Evolutionary conservation across 2,113 vertebrate species (phyloP), one percentile per base, ranked within the genome.

Genomic region (Myiozetetes cayanensis): DNA sequence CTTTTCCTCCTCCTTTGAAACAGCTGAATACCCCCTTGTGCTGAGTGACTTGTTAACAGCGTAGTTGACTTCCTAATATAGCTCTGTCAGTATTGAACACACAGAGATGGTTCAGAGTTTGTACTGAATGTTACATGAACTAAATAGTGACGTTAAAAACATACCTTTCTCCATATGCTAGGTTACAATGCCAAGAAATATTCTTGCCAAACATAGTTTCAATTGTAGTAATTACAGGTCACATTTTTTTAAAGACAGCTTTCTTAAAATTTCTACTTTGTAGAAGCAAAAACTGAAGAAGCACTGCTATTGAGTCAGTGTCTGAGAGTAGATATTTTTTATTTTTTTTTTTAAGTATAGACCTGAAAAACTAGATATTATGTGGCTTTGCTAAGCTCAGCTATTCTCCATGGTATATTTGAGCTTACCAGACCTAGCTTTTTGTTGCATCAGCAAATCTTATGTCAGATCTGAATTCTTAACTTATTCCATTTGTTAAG

Each of bases 251-350:
- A 46, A 95, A 79, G 68, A 78, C 18, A 79, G 35, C 46, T 91
- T 87, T 83, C 75, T 53, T 94, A 62, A 91, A 92, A 87, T 39
- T 91, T 91, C 21, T 85, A 63, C 87, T 93, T 72, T 89, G 46
- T 70, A 83, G 81, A 31, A 70, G 77, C 8, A 83, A 55, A 93
- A 87, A 71, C 58, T 89, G 1, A 89, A 94, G 70, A 56, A 81
- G 15, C 19, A 3, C n/a, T 86, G 39, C 63, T 90, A 25, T 78
- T 93, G 56, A 71, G 79, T 90, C 61, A 59, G 66, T 87, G 61
- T 74, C 59, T 84, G 14, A 82, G 73, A 67, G 28, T 8, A 67
- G 43, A 65, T 66, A 37, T 96, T 94, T 83, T 75, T 47, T 74
- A 61, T 49, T 88, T 59, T 74, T 46, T 74, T 70, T 49, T 90